Percentiles rank a stretch among this genome's conserved stretches.
Evolutionary conservation across 2,113 vertebrate species (phyloP).

Genomic region (Onychostruthus taczanowskii): DNA sequence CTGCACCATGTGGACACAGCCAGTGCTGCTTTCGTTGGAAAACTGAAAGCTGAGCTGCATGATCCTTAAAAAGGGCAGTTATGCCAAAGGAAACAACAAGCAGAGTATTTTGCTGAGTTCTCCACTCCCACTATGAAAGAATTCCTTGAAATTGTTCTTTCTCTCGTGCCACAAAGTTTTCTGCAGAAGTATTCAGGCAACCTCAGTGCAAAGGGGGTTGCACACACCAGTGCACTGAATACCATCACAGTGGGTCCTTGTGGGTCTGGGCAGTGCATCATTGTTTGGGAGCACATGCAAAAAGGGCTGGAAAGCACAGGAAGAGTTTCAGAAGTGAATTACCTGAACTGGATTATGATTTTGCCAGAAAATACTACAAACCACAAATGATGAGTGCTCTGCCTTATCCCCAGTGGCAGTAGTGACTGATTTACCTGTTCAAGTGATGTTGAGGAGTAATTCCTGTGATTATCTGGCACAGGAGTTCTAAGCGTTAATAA

Average conservation of each 20-base stretch:
- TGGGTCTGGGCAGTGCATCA: not conserved
- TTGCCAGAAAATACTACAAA: not conserved
- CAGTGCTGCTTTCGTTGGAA: not conserved
- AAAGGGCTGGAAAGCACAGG: not conserved
- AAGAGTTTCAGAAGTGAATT: not conserved
- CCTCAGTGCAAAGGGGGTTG: not conserved
- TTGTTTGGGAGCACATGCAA: accelerated
- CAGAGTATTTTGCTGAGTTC: not conserved
- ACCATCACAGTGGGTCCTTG: not conserved
- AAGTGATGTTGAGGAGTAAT: not conserved
- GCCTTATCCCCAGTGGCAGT: not conserved
- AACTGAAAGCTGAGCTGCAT: not conserved
- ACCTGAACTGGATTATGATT: not conserved
- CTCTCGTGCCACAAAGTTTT: not conserved
- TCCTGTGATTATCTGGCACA: not conserved
- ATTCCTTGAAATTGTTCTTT: not conserved
- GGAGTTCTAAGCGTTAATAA: not conserved
- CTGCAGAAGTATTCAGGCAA: not conserved
- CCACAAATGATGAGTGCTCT: not conserved
- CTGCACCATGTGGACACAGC: not conserved
- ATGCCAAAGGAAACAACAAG: not conserved
- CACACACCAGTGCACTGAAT: accelerated
- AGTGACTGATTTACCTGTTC: not conserved
- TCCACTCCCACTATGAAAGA: not conserved
- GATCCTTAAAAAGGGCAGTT: not conserved